Percentiles rank a stretch among this genome's conserved stretches.
Evolutionary conservation across 2,113 vertebrate species (phyloP).

Genomic region (Chaetura pelagica): DNA sequence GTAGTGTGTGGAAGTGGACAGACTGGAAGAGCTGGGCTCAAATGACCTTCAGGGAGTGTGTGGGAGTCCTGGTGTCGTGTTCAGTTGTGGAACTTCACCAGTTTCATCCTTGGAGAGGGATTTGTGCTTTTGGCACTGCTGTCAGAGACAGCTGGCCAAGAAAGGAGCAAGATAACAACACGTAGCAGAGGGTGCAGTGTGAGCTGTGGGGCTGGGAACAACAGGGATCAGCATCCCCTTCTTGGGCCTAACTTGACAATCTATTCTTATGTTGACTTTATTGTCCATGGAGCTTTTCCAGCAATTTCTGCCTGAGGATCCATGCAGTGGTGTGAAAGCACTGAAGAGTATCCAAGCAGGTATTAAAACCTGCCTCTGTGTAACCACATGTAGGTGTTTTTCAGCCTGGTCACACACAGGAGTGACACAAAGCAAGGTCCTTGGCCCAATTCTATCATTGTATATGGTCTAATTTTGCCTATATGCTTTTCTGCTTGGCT

Average conservation of each 20-base stretch:
- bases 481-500: accelerated
- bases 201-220: accelerated
- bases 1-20: background rate
- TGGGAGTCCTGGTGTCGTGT: slow-evolving; percentile 53
- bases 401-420: background rate
- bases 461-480: accelerated
- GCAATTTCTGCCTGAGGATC: background rate
- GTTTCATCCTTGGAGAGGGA: background rate
- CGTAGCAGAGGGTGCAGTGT: background rate
- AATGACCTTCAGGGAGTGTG: accelerated
- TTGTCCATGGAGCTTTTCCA: background rate
- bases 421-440: background rate
- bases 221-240: accelerated
- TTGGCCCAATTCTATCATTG: accelerated
- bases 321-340: accelerated
- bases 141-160: background rate
- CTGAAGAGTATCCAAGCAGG: background rate
- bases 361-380: background rate
- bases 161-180: background rate
- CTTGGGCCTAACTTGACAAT: background rate
- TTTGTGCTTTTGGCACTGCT: background rate
- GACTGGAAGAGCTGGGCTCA: background rate
- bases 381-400: background rate
- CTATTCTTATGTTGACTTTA: background rate
- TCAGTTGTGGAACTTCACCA: slow-evolving; percentile 12